These are phyloP conservation scores for Onychomys arenicola DNA, from an alignment of 2,797 vertebrate genomes.

Conservation along the genomic window DNA sequence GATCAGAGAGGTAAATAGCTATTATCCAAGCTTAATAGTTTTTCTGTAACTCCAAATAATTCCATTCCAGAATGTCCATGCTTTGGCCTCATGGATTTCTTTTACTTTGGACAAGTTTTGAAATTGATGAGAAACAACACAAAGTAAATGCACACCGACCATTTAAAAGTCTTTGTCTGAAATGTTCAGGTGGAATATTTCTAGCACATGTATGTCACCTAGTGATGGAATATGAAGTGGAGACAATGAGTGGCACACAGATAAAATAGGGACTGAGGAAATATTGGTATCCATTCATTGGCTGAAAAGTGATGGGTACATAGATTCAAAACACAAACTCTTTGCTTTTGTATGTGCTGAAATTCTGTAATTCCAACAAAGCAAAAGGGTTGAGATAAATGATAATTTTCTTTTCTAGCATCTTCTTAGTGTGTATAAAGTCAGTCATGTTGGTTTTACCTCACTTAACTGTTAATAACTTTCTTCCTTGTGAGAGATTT, in stretches of 20 bases:
- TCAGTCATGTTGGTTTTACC: neutral
- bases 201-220: neutral
- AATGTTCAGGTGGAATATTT: neutral
- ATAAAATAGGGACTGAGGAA: neutral
- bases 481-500: neutral
- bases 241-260: neutral
- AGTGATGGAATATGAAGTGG: too few relatives aligned
- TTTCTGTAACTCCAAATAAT: conserved; percentile 2
- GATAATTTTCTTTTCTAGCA: neutral
- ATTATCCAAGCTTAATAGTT: neutral
- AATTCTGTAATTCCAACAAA: neutral
- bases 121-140: neutral
- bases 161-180: conserved; percentile 17
- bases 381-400: conserved; percentile 12
- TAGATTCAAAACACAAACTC: neutral
- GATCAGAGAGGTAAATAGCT: conserved; percentile 3
- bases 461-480: conserved; percentile 1
- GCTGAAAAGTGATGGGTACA: neutral
- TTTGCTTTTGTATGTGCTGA: neutral
- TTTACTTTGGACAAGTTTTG: neutral
- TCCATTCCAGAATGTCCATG: neutral
- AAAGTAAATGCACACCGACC: neutral
- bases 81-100: neutral
- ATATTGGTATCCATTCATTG: neutral
- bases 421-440: neutral